A percentile compares a stretch with the other conserved stretches of the same genome.
phyloP scores from a whole-genome alignment of 2,113 vertebrate species.

The Actinemys pallida region DNA sequence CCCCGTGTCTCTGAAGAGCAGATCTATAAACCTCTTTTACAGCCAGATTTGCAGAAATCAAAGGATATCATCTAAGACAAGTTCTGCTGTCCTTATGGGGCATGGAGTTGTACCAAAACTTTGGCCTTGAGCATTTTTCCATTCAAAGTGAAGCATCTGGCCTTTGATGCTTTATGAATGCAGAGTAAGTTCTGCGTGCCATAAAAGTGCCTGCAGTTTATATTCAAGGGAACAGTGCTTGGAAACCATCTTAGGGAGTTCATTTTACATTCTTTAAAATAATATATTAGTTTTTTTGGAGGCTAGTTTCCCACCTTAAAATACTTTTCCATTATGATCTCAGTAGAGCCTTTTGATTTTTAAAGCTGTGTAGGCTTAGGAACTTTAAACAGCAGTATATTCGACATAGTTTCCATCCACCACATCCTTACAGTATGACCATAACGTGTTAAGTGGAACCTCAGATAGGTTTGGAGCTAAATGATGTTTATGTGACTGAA shows the following conservation, averaged over 20 bases:
- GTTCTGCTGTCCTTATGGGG: neutral
- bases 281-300: constrained; percentile 3
- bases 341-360: neutral
- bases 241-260: constrained; percentile 17
- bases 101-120: neutral
- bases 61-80: neutral
- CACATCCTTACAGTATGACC: neutral
- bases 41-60: neutral
- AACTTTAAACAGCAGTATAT: constrained; percentile 47
- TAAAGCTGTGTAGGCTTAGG: neutral
- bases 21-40: neutral
- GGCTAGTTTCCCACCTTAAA: neutral
- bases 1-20: neutral
- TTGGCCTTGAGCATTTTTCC: neutral
- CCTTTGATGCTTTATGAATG: neutral
- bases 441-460: constrained; percentile 46
- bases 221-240: neutral
- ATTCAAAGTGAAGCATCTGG: neutral
- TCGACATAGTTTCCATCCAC: constrained; percentile 43
- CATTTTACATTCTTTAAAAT: constrained; percentile 23
- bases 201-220: neutral
- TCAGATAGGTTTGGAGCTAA: constrained; percentile 35
- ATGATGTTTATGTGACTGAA: constrained; percentile 49
- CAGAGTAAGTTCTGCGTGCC: neutral
- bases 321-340: constrained; percentile 10